Conservation (phyloP, 2,113 vertebrate species). For the Empidonax traillii region DNA sequence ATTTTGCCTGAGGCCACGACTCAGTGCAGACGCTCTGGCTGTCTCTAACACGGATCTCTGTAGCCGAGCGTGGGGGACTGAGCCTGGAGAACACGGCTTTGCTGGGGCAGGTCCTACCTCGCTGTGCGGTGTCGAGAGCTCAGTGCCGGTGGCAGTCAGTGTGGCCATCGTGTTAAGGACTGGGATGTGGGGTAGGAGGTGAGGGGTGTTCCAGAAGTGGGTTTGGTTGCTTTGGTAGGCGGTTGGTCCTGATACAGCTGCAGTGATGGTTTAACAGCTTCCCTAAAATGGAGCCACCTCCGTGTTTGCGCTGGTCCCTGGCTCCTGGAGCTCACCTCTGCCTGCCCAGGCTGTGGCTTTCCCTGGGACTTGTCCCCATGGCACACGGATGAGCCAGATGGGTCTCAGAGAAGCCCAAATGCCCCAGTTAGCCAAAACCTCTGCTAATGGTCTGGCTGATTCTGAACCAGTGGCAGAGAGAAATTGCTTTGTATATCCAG, state of each 20-base stretch:
- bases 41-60: rapidly evolving
- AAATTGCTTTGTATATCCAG: background rate
- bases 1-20: background rate
- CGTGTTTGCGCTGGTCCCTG: rapidly evolving
- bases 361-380: background rate
- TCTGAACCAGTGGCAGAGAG: background rate
- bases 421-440: rapidly evolving
- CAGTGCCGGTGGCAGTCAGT: background rate
- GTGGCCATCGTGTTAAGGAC: background rate
- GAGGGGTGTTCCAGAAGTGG: background rate
- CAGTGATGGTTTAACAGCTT: background rate
- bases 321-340: background rate
- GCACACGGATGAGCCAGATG: rapidly evolving
- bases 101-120: background rate
- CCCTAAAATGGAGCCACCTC: background rate
- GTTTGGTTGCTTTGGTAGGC: background rate
- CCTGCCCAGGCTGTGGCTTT: background rate
- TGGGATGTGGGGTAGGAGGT: background rate
- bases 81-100: background rate
- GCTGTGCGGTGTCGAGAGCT: background rate
- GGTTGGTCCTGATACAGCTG: background rate
- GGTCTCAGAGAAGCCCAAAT: background rate
- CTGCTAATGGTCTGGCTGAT: background rate
- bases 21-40: background rate
- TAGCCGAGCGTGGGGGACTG: rapidly evolving